Percentiles rank a stretch among this genome's conserved stretches.
phyloP scores from a whole-genome alignment of 2,888 invertebrate species.

The Agonum fuliginosum region DNA sequence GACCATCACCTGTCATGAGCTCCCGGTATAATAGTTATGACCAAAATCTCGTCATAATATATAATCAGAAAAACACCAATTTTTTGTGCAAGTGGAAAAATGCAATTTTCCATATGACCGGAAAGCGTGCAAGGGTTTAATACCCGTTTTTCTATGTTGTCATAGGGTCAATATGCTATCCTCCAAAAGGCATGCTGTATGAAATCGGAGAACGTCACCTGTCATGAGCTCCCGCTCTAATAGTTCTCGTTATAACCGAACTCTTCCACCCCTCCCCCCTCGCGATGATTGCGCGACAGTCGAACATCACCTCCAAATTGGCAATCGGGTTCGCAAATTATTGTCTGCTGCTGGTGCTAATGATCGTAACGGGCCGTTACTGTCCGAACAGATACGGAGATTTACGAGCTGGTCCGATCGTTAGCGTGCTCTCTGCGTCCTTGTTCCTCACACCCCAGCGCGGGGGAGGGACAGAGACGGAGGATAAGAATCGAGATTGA shows the following conservation, averaged over 20 bases:
- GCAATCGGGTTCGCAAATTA: constrained; percentile 44
- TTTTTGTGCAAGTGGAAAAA: no score
- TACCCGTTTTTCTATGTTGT: no score
- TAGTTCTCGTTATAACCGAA: no score
- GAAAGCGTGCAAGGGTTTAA: no score
- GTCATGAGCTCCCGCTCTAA: background rate
- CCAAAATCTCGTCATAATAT: no score
- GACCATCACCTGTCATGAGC: no score
- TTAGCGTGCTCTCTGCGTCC: constrained; percentile 22
- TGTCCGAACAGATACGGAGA: constrained; percentile 51
- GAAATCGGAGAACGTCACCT: background rate
- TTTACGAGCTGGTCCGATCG: constrained; percentile 50
- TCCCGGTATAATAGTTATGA: no score
- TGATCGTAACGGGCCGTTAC: constrained; percentile 47
- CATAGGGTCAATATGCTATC: no score
- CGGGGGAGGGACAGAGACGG: background rate
- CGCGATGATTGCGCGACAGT: constrained; percentile 27
- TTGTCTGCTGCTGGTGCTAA: constrained; percentile 38
- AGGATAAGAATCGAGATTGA: background rate
- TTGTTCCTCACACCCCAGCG: background rate
- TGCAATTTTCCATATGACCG: no score
- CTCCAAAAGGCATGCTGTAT: no score
- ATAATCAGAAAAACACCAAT: no score
- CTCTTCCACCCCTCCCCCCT: background rate
- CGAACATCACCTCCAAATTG: constrained; percentile 30